These are phyloP conservation scores for Ferdinandea cuprea DNA, from an alignment of 2,888 invertebrate species.

Conservation along the genomic window DNA sequence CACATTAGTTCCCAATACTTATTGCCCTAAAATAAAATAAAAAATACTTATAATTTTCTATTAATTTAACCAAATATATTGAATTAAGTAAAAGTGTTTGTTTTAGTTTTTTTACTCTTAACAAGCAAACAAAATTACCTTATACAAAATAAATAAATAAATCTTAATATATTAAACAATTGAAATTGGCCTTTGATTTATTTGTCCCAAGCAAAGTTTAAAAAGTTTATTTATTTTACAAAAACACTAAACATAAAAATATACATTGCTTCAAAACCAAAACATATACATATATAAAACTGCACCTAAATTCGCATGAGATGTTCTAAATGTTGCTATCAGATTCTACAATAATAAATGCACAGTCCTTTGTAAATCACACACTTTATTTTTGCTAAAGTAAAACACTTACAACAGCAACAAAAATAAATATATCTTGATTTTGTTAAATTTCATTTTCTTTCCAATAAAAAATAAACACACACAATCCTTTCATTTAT, in stretches of 20 bases:
- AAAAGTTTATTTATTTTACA: background rate
- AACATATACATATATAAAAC: slow-evolving; percentile 2
- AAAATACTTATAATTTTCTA: background rate
- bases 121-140: slow-evolving; percentile 23
- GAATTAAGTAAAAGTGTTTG: slow-evolving; percentile 28
- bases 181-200: slow-evolving; percentile 45
- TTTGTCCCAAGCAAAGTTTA: background rate
- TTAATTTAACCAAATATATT: slow-evolving; percentile 25
- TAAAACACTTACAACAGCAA: slow-evolving; percentile 2
- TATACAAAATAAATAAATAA: slow-evolving; percentile 20
- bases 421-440: slow-evolving; percentile 7
- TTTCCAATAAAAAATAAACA: too few relatives aligned
- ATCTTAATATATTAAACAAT: slow-evolving; percentile 9
- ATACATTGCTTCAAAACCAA: too few relatives aligned
- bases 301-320: slow-evolving; percentile 57
- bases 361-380: slow-evolving; percentile 45
- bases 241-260: background rate
- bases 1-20: slow-evolving; percentile 9
- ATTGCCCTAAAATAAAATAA: background rate
- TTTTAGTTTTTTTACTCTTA: slow-evolving; percentile 28
- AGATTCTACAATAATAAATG: slow-evolving; percentile 19
- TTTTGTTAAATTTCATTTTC: slow-evolving; percentile 29
- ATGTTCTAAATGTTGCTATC: slow-evolving; percentile 61
- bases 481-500: slow-evolving; percentile 26
- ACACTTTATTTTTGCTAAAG: slow-evolving; percentile 8